Base-by-base conservation (phyloP, 2,888 invertebrate genomes). In the Drosophila fulvimacula region DNA sequence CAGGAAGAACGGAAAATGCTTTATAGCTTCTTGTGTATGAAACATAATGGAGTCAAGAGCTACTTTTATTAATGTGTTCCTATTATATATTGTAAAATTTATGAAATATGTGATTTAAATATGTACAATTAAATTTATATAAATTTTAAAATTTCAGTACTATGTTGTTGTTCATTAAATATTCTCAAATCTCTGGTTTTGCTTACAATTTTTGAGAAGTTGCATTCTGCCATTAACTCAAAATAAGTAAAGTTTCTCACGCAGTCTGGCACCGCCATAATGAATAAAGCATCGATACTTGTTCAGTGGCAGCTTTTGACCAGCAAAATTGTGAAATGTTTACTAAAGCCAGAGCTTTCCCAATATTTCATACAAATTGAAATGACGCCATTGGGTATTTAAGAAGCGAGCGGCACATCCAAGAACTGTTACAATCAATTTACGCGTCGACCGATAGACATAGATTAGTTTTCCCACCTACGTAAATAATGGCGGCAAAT, bases 21-120 rank as follows among this genome's bases (percentile, higher is more conserved):
- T 6, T 82, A 76, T 10, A 69, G 76, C n/a, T 89, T 59, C 48
- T 49, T 88, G 6, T 52, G 53, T 34, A 57, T 73, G 58, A 75
- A 53, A 9, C 49, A 73, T 42, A 32, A 36, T 19, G 51, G 34
- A 19, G n/a, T 5, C 6, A 46, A 15, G 1, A 39, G 0, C 0
- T 68, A 72, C 21, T 9, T 21, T 1, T 38, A 24, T n/a, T 63
- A 46, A 30, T n/a, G 44, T 41, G 34, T 24, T 21, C 15, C 7
- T n/a, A 44, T 3, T 24, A n/a, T 13, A 6, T 15, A 11, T 11
- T 10, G 13, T 13, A 19, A 36, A 21, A 21, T 42, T 34, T 27
- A n/a, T 2, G 46, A 48, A 19, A 11, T 51, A 36, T 75, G 73
- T 73, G 73, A 73, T 75, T 62, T 5, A 30, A 51, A 36, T 36